Conservation (phyloP, 2,113 vertebrate species). For the Sapajus apella region DNA sequence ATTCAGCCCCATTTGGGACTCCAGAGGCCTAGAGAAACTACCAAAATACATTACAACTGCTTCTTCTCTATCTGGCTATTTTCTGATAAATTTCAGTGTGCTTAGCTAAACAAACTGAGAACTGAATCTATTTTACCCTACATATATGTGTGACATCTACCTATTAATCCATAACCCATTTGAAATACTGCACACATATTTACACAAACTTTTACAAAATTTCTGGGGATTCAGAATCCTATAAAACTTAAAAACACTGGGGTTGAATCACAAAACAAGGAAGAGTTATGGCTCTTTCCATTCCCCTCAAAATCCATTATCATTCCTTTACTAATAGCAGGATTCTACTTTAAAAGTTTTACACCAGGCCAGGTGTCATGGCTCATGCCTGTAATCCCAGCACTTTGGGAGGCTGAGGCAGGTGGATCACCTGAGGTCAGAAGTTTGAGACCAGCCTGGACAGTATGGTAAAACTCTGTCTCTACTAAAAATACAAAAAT, state of each 20-base stretch:
- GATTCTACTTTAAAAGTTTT: slow-evolving; percentile 20
- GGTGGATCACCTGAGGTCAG: no score
- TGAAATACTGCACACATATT: not conserved
- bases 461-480: no score
- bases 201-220: not conserved
- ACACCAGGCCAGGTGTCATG: not conserved
- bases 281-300: not conserved
- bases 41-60: not conserved
- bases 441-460: no score
- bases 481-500: no score
- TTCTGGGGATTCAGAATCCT: not conserved
- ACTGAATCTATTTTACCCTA: slow-evolving; percentile 21
- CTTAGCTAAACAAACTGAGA: not conserved
- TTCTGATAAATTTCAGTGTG: not conserved
- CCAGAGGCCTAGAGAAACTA: not conserved
- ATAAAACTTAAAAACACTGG: not conserved
- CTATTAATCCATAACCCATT: not conserved
- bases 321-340: not conserved
- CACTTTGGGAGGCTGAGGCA: no score
- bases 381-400: no score
- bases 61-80: not conserved
- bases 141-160: not conserved
- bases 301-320: not conserved
- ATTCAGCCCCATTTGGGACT: not conserved
- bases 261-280: not conserved